These are phyloP conservation scores for Laticauda colubrina DNA, from an alignment of 2,113 vertebrate genomes.

Conservation along the genomic window DNA sequence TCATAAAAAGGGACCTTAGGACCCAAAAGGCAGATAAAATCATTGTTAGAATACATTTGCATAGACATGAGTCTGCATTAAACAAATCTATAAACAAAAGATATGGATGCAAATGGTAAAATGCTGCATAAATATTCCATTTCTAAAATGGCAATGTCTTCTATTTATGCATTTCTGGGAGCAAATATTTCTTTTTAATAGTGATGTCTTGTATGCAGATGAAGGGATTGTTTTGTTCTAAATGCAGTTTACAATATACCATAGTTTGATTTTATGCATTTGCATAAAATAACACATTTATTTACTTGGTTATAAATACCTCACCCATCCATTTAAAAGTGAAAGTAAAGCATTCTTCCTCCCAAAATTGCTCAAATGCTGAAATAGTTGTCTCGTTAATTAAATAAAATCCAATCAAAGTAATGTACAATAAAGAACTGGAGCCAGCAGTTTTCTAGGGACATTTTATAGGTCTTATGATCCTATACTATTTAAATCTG, in stretches of 20 bases:
- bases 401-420: slow-evolving; percentile 56
- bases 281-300: background rate
- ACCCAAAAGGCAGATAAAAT: background rate
- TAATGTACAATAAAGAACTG: slow-evolving; percentile 45
- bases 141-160: background rate
- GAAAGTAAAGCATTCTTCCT: slow-evolving; percentile 55
- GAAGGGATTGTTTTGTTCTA: slow-evolving; percentile 39
- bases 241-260: slow-evolving; percentile 37
- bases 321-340: slow-evolving; percentile 50
- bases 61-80: background rate
- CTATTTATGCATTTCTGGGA: slow-evolving; percentile 37
- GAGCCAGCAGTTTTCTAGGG: slow-evolving; percentile 61
- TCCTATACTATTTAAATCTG: slow-evolving; percentile 39
- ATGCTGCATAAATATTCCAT: background rate
- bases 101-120: background rate
- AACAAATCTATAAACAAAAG: background rate
- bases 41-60: background rate
- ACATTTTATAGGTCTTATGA: slow-evolving; percentile 59
- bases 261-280: slow-evolving; percentile 39
- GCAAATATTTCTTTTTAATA: slow-evolving; percentile 24
- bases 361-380: slow-evolving; percentile 57
- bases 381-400: slow-evolving; percentile 65
- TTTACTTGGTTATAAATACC: slow-evolving; percentile 53
- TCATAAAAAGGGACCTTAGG: background rate
- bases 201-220: slow-evolving; percentile 47